Evolutionary conservation across 23 tunicate species (phyloP).

Genomic region (Clavelina lepadiformis): DNA sequence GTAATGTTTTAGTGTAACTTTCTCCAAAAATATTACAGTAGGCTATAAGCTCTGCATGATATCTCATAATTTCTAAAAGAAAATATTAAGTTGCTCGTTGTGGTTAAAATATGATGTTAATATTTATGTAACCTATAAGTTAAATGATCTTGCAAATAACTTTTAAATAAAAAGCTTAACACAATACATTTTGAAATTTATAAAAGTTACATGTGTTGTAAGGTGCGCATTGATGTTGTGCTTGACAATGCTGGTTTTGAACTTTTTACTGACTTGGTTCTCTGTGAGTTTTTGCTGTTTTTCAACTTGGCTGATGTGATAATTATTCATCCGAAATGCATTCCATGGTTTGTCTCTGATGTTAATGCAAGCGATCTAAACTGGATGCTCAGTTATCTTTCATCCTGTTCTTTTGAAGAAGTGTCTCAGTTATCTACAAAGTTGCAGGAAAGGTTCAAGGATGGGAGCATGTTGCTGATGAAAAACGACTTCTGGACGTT

Average conservation of each 20-base stretch:
- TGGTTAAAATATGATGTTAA: too few relatives aligned
- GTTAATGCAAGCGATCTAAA: constrained; percentile 57
- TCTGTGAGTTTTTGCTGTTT: constrained; percentile 64
- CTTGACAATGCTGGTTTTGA: constrained; percentile 86
- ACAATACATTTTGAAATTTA: neutral
- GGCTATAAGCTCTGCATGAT: too few relatives aligned
- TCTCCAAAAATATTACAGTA: too few relatives aligned
- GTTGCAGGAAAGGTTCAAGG: constrained; percentile 20
- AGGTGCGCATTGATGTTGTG: constrained; percentile 46
- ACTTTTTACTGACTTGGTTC: constrained; percentile 61
- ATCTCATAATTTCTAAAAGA: too few relatives aligned
- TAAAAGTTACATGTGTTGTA: neutral
- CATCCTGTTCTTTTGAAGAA: neutral
- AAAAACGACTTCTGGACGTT: constrained; percentile 55
- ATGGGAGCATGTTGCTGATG: constrained; percentile 17
- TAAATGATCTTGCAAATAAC: too few relatives aligned
- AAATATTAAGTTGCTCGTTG: too few relatives aligned
- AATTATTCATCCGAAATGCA: constrained; percentile 53
- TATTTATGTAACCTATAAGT: too few relatives aligned
- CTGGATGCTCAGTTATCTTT: constrained; percentile 17
- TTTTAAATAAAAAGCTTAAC: too few relatives aligned
- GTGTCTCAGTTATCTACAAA: constrained; percentile 15
- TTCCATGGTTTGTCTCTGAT: constrained; percentile 96
- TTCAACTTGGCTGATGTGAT: constrained; percentile 27
- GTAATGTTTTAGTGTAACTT: too few relatives aligned